phyloP scores from a whole-genome alignment of 2,113 vertebrate species.

The Dunckerocampus dactyliophorus region DNA sequence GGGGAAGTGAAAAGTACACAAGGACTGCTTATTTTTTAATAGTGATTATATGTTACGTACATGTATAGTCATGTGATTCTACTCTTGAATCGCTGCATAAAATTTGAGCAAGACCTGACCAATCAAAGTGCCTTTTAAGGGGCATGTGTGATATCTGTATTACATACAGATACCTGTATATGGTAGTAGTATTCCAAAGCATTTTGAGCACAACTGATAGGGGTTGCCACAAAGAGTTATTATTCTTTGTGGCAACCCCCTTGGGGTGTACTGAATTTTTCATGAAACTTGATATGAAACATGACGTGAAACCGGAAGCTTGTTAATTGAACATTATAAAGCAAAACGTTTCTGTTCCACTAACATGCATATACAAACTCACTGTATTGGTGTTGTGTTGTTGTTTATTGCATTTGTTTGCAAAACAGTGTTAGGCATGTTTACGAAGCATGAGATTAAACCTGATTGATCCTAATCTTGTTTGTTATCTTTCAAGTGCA shows the following conservation, averaged over 20 bases:
- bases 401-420: background rate
- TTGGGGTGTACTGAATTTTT: too few relatives aligned
- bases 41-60: too few relatives aligned
- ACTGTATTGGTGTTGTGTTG: background rate
- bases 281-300: background rate
- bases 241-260: too few relatives aligned
- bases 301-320: background rate
- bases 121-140: too few relatives aligned
- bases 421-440: conserved; percentile 17
- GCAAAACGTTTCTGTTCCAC: background rate
- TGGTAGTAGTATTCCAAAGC: too few relatives aligned
- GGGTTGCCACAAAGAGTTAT: too few relatives aligned
- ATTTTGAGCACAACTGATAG: too few relatives aligned
- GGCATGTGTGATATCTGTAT: too few relatives aligned
- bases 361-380: background rate
- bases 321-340: background rate
- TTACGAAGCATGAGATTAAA: conserved; percentile 18
- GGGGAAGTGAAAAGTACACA: background rate
- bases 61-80: too few relatives aligned
- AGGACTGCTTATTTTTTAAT: conserved; percentile 1
- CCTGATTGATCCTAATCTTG: conserved; percentile 23
- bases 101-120: too few relatives aligned
- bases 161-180: too few relatives aligned
- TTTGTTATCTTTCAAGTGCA: conserved; percentile 3
- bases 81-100: too few relatives aligned